These are phyloP conservation scores for Trematomus loennbergii DNA, from an alignment of 2,113 vertebrate species.

Conservation along the genomic window DNA sequence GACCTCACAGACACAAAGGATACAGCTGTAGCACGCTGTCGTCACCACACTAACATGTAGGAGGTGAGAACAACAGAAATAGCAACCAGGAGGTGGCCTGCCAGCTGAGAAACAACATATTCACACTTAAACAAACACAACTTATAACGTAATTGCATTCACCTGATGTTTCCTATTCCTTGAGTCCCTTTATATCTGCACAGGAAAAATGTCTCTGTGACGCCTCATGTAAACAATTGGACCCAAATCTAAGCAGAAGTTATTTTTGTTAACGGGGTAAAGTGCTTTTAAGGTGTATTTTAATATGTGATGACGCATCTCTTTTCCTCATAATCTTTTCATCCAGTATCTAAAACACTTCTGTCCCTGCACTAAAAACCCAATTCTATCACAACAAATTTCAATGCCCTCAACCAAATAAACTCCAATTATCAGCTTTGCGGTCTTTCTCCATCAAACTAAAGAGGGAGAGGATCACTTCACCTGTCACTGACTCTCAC, in stretches of 20 bases:
- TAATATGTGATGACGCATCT: conserved; percentile 10
- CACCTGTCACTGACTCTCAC: conserved; percentile 52
- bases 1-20: not conserved
- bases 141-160: not conserved
- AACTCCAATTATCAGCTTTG: not conserved
- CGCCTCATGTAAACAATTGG: not conserved
- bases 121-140: not conserved
- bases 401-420: conserved; percentile 24
- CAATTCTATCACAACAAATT: not conserved
- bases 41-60: conserved; percentile 27
- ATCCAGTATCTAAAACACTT: conserved; percentile 7
- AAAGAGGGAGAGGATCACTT: conserved; percentile 24
- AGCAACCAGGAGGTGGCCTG: conserved; percentile 14
- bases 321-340: conserved; percentile 30
- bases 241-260: not conserved
- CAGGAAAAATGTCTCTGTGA: not conserved
- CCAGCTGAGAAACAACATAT: conserved; percentile 1
- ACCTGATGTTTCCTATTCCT: not conserved
- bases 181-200: not conserved
- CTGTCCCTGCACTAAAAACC: conserved; percentile 2
- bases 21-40: conserved; percentile 3
- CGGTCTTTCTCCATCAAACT: conserved; percentile 1
- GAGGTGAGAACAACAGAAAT: conserved; percentile 39
- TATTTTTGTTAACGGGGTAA: not conserved
- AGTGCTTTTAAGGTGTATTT: not conserved